phyloP scores from a whole-genome alignment of 2,797 vertebrate species.

The Alectoris magna region DNA sequence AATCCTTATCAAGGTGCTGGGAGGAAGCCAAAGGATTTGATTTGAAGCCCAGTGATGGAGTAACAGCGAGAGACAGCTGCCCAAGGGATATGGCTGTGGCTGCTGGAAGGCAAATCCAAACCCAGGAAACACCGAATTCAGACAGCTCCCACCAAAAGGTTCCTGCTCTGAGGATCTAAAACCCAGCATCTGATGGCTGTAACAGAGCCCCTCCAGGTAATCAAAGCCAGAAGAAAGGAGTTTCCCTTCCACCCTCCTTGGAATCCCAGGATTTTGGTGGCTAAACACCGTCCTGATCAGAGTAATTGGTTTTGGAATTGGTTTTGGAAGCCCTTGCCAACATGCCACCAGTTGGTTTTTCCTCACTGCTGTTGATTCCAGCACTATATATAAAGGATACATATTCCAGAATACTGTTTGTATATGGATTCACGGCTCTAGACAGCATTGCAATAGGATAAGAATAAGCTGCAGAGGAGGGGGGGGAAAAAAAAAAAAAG shows the following conservation, averaged over 20 bases:
- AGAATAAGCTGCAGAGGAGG: slow-evolving; percentile 84
- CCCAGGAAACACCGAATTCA: not conserved
- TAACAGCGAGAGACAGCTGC: not conserved
- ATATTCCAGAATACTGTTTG: slow-evolving; percentile 89
- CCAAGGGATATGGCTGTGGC: rapidly evolving
- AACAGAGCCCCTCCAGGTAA: not conserved
- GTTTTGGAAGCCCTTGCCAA: not conserved
- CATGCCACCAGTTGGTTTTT: not conserved
- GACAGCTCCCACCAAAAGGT: not conserved
- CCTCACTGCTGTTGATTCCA: not conserved
- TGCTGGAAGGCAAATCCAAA: not conserved
- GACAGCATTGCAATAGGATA: slow-evolving; percentile 89
- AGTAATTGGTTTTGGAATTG: rapidly evolving
- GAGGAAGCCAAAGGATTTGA: not conserved
- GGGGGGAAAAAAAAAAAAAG: not conserved
- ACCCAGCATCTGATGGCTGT: not conserved
- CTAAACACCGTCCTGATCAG: not conserved
- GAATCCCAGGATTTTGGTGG: not conserved
- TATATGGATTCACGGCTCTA: slow-evolving; percentile 94
- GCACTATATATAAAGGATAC: slow-evolving; percentile 88
- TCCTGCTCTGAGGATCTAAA: rapidly evolving
- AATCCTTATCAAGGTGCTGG: not conserved
- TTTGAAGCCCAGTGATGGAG: not conserved
- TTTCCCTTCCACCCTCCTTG: not conserved
- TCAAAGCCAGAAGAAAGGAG: rapidly evolving